Conservation (phyloP, 2,888 invertebrate species). For the Copidosoma aretas region DNA sequence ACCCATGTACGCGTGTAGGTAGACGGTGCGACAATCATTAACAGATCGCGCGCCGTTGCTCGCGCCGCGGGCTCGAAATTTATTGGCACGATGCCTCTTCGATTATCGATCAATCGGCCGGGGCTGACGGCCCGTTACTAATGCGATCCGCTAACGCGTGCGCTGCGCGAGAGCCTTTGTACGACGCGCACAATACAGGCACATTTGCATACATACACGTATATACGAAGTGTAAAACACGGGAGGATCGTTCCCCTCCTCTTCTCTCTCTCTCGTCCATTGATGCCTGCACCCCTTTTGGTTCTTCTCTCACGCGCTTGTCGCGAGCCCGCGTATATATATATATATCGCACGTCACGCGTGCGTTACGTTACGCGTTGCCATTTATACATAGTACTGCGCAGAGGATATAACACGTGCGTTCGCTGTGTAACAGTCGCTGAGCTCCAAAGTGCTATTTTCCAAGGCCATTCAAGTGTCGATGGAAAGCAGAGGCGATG, state of each 20-base stretch:
- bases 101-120: slow-evolving; percentile 41
- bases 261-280: slow-evolving; percentile 6
- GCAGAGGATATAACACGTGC: not conserved
- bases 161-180: slow-evolving; percentile 24
- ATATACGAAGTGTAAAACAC: too few species aligned
- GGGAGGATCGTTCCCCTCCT: not conserved
- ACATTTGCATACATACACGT: slow-evolving; percentile 41
- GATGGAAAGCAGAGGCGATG: slow-evolving; percentile 17
- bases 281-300: slow-evolving; percentile 10
- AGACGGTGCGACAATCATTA: slow-evolving; percentile 21
- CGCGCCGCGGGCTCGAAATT: slow-evolving; percentile 19
- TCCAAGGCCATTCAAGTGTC: slow-evolving; percentile 34
- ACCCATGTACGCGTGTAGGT: not conserved
- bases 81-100: slow-evolving; percentile 27
- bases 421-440: not conserved
- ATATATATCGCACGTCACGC: not conserved
- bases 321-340: not conserved
- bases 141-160: slow-evolving; percentile 40
- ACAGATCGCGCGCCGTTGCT: slow-evolving; percentile 21
- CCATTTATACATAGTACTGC: too few species aligned
- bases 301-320: slow-evolving; percentile 4
- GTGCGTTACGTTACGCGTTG: too few species aligned
- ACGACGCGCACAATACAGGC: slow-evolving; percentile 12
- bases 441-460: slow-evolving; percentile 19
- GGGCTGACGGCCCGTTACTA: slow-evolving; percentile 40